Base-by-base conservation (phyloP, 2,888 invertebrate species). In the Cistogaster globosa region DNA sequence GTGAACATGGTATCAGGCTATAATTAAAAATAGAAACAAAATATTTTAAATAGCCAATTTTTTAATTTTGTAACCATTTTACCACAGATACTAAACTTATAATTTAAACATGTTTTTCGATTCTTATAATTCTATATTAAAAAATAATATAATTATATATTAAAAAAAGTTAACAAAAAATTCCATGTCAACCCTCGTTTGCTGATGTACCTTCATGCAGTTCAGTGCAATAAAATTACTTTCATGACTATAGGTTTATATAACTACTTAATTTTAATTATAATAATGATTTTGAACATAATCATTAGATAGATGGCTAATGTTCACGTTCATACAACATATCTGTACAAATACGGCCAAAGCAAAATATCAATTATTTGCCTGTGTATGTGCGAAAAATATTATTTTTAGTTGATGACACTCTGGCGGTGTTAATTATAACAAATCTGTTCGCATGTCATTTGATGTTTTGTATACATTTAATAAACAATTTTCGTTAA, bases 381-480 rank as follows among this genome's bases (percentile, higher is more conserved):
- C 51, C 22, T 18, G 51, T 51, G 60, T 48, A 18, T 55, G 69
- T 62, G 62, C n/a, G 26, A 71, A 42, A 32, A 80, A 67, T 60
- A 74, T 74, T 74, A 80, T 80, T 74, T 74, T 45, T 65, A 76
- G 48, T 65, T 83, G 74, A 79, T 74, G 79, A 83, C 83, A 83
- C 83, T 69, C 48, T 48, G 60, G 53, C 62, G 83, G 68, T 79
- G 83, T 79, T 83, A 69, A 83, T 83, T 83, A 74, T 83, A 83
- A 75, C 79, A 75, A 83, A 79, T 83, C 68, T 83, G 83, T 83
- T 83, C 62, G 68, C 72, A 74, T 79, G 68, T 79, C 79, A 83
- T 74, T 79, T 69, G 42, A 69, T 69, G 74, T 69, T 83, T 78
- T 79, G 68, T 74, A 42, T 45, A 69, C 62, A 65, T 83, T 83